Base-by-base conservation (phyloP, 2,888 invertebrate genomes). In the Bombyx huttoni region DNA sequence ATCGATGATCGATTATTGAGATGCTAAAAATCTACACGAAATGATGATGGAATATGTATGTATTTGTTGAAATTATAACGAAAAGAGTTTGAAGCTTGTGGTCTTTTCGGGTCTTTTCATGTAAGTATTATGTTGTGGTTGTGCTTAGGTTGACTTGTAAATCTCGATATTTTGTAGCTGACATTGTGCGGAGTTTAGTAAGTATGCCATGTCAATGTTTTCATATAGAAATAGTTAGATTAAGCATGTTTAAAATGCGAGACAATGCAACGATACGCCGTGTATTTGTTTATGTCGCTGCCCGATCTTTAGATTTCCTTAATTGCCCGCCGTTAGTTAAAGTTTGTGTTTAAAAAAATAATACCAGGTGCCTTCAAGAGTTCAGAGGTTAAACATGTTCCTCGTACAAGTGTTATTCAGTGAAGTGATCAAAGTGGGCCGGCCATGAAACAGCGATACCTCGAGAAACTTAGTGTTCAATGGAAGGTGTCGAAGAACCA, bases 361-460 rank as follows among this genome's bases (percentile, higher is more conserved):
- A 40, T 5, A 40, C 12, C 7, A 40, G 40, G 40, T 40, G 8
- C 12, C 40, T 12, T 8, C 9, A 40, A 12, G 62, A 60, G 59
- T 57, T 58, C 61, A 58, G 56, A 56, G 57, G 57, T 56, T 62
- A 62, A 62, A 54, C 62, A 81, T 86, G 84, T 76, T 70, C 70
- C 66, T 58, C 66, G 68, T 61, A 59, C 67, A 70, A 77, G 82
- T 86, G 81, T 84, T 79, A 70, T 73, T 68, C 61, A 71, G 77
- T 77, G 70, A 75, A 83, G 85, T 86, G 81, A 78, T 63, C 73
- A 74, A 80, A 83, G 81, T 81, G 77, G 85, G 84, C 78, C 81
- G 86, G 88, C 88, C 87, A 88, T 88, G 88, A 88, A 80, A 78
- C 75, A 78, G 73, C 74, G 79, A 77, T 72, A 81, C 60, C 73